phyloP scores from a whole-genome alignment of 2,113 vertebrate genomes.

The Zapus hudsonius region DNA sequence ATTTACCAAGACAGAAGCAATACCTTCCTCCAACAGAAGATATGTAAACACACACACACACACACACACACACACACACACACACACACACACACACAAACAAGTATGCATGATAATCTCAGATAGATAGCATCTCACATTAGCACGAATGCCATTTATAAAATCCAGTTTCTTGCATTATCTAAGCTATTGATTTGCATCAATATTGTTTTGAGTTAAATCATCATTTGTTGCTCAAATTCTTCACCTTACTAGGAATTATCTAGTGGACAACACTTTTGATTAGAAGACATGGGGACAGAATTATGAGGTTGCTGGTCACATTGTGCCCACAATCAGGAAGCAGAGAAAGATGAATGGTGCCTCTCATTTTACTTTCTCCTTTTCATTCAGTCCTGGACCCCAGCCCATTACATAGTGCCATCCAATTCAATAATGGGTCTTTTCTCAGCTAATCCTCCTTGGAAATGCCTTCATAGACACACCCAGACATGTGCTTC shows the following conservation, averaged over 20 bases:
- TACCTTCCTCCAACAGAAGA: neutral
- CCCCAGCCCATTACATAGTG: neutral
- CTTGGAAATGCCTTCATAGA: neutral
- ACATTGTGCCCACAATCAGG: neutral
- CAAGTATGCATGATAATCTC: neutral
- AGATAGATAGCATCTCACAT: neutral
- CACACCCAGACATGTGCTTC: neutral
- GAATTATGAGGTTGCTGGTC: neutral
- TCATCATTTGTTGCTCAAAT: neutral
- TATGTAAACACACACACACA: neutral
- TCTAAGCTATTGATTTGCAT: neutral
- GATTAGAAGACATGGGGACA: neutral
- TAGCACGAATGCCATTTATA: neutral
- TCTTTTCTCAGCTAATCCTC: neutral
- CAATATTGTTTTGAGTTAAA: neutral
- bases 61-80: too few relatives aligned
- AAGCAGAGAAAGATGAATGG: neutral
- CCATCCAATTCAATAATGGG: too few relatives aligned
- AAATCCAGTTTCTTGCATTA: neutral
- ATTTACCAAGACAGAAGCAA: neutral
- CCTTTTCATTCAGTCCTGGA: neutral
- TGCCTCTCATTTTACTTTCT: neutral
- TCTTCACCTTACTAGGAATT: neutral
- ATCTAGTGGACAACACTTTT: neutral
- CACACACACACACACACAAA: neutral